Base-by-base conservation (phyloP, 2,113 vertebrate species). In the Megaceryle torquata region DNA sequence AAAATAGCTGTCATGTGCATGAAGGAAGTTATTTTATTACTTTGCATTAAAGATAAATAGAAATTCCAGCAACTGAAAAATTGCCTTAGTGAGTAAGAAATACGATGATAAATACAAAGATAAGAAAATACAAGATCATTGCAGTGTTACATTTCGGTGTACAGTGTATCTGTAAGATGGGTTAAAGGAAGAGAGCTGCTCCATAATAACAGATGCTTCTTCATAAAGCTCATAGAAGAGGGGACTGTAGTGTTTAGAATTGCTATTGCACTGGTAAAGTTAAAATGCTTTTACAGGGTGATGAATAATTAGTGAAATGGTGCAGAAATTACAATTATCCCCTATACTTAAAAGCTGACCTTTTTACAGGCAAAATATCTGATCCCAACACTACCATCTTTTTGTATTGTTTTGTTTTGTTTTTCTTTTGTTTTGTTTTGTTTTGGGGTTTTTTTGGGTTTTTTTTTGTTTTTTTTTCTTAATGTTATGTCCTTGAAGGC, bases 1-100 rank as follows among this genome's bases (percentile, higher is more conserved):
- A 90, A 64, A 10, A 5, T 29, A 53, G 50, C 20, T 84, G 37
- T 69, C 5, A 1, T 1, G 1, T 70, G 88, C 77, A 80, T 68
- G 41, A 86, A 95, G 72, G 33, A 77, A 91, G 31, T 86, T 92
- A 60, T 71, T 90, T 88, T 90, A 94, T 88, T 86, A 72, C 29
- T 89, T 92, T 85, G 19, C 41, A 80, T 89, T 88, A 89, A 90
- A 90, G 33, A 65, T 26, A 78, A 72, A 69, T 41, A 89, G 68
- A 84, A 87, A 82, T 76, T 15, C 14, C 35, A 46, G 20, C 19
- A 82, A 50, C 15, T 83, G 59, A 78, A 91, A 61, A 74, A 69
- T 33, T 87, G 82, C 79, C 69, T 82, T 82, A 56, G 26, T 35
- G 26, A 68, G 39, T 68, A 69, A 93, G 21, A 94, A 41, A 43